phyloP scores from a whole-genome alignment of 2,113 vertebrate genomes.

The Oryzias javanicus region DNA sequence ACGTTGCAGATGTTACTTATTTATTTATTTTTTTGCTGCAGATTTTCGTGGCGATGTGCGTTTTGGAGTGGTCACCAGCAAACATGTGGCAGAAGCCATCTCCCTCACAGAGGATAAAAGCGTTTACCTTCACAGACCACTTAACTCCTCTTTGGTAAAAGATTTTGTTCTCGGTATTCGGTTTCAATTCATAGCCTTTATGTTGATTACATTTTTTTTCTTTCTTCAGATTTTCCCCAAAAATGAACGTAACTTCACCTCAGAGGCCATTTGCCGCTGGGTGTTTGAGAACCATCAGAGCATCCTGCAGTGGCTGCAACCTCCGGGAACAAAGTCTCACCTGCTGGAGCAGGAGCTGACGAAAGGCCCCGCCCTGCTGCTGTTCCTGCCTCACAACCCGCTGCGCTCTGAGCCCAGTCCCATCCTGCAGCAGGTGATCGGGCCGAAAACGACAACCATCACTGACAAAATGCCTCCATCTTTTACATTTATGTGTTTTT shows the following conservation, averaged over 20 bases:
- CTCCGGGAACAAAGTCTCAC: conserved; percentile 89
- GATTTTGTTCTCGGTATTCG: neutral
- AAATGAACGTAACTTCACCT: conserved; percentile 84
- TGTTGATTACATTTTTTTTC: neutral
- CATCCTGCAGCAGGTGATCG: conserved; percentile 85
- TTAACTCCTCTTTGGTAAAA: conserved; percentile 90
- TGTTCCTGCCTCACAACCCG: conserved; percentile 90
- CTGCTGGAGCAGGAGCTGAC: conserved; percentile 88
- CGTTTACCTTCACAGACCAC: conserved; percentile 88
- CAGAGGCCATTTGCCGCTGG: conserved; percentile 89
- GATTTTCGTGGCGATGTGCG: conserved; percentile 89
- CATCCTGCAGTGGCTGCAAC: conserved; percentile 87
- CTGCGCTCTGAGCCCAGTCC: conserved; percentile 75
- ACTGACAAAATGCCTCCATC: no score
- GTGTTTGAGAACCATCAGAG: conserved; percentile 86
- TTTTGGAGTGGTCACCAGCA: conserved; percentile 91
- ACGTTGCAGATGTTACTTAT: neutral
- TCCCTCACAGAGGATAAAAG: conserved; percentile 82
- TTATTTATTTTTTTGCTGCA: conserved; percentile 56
- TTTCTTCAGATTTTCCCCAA: conserved; percentile 83
- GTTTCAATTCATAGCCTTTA: neutral
- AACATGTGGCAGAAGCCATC: conserved; percentile 83
- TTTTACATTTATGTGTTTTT: no score
- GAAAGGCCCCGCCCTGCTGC: conserved; percentile 91
- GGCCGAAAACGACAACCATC: neutral